Evolutionary conservation across 1,140 invertebrate species (phyloP), one percentile per base, ranked within the genome.

Genomic region (Oryzaephilus surinamensis): DNA sequence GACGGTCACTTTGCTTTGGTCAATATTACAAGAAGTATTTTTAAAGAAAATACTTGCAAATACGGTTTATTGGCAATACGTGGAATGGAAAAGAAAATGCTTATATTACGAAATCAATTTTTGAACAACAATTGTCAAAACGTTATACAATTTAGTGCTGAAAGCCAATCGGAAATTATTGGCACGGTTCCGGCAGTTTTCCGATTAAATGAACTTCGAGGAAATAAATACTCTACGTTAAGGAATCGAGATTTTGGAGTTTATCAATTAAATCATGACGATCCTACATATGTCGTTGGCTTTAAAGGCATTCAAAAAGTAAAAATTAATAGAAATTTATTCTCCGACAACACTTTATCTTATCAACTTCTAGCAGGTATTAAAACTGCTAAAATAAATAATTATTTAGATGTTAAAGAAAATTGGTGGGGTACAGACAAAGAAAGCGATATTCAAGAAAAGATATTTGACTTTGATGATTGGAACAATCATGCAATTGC

Each of bases 391-490:
- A 83, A 84, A 41, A 72, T 97, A 0, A 79, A 92, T 43, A 94
- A 90, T 50, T 72, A 72, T 27, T 65, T 99, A 6, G 83, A 98
- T 59, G 90, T 91, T 0, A 73, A 70, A 10, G 81, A 95, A 58
- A 99, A 99, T 62, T 99, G 88, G 86, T 99, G 96, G 95, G 95
- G 94, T 6, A 81, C 77, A 3, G 63, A 63, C 2, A 72, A 84
- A 35, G 71, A 82, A 24, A 59, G 58, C 4, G 63, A 70, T 19
- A 97, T 99, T 17, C 71, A 77, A 44, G 71, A 78, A 30, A 74
- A 81, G 57, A 96, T 99, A 49, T 99, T 99, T 62, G 97, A 99
- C 67, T 97, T 99, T 68, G 93, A 99, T 62, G 95, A 98, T 58
- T 98, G 96, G 96, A 99, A 99, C 59, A 91, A 92, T 64, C 94